These are phyloP conservation scores for Eilema griseolum DNA, from an alignment of 2,888 invertebrate species.

Conservation along the genomic window DNA sequence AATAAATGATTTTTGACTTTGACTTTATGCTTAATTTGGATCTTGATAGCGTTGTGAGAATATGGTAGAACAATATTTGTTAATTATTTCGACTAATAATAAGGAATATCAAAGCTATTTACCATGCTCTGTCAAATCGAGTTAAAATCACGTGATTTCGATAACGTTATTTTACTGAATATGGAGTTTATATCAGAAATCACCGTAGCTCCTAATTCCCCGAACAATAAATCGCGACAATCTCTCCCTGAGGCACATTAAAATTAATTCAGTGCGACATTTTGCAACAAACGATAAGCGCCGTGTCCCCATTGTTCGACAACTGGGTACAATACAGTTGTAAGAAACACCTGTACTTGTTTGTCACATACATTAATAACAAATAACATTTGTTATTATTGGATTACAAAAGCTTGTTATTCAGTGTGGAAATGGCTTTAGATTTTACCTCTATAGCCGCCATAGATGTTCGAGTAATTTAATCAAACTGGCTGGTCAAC, in stretches of 20 bases:
- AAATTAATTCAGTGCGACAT: constrained; percentile 44
- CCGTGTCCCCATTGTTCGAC: constrained; percentile 35
- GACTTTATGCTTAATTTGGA: too few species aligned
- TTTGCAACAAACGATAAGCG: constrained; percentile 47
- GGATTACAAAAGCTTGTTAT: constrained; percentile 3
- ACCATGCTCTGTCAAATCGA: too few species aligned
- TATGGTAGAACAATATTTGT: too few species aligned
- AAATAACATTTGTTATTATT: constrained; percentile 21
- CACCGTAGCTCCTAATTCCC: background rate
- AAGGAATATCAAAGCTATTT: too few species aligned
- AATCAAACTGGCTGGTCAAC: too few species aligned
- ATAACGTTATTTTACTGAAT: too few species aligned
- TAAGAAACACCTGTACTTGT: constrained; percentile 50
- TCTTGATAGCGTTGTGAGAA: too few species aligned
- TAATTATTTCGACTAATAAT: too few species aligned
- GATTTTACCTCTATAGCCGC: background rate
- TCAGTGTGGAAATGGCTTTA: constrained; percentile 8
- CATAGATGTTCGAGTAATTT: too few species aligned
- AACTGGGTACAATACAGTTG: constrained; percentile 31
- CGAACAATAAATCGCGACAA: constrained; percentile 18
- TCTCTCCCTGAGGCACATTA: constrained; percentile 40
- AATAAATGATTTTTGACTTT: too few species aligned
- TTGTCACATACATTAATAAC: constrained; percentile 36
- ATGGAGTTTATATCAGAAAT: background rate
- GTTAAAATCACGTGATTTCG: too few species aligned